Evolutionary conservation across 2,113 vertebrate species (phyloP).

Genomic region (cattle (Bos taurus)): ARS-UCD2.0 NC_037340.1:83205001-83205500

Average conservation of each 20-base stretch:
- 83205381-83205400: not conserved
- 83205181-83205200: not conserved
- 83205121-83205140: not conserved
- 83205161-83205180: rapidly evolving
- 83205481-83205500: not conserved
- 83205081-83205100: not conserved
- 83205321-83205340: not conserved
- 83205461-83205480: rapidly evolving
- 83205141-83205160: not conserved
- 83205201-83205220: not conserved
- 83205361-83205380: not conserved
- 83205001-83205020: not conserved
- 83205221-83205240: rapidly evolving
- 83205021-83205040: not conserved
- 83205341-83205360: not conserved
- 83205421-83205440: not conserved
- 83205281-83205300: not conserved
- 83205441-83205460: not conserved
- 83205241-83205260: not conserved
- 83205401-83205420: not conserved
- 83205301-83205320: not conserved
- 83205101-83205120: not conserved
- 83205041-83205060: not conserved
- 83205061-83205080: not conserved
- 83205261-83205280: not conserved